A percentile compares a stretch with the other conserved stretches of the same genome.
Conservation (phyloP, 92 coral and sea anemone species). For the Pocillopora grandis region DNA sequence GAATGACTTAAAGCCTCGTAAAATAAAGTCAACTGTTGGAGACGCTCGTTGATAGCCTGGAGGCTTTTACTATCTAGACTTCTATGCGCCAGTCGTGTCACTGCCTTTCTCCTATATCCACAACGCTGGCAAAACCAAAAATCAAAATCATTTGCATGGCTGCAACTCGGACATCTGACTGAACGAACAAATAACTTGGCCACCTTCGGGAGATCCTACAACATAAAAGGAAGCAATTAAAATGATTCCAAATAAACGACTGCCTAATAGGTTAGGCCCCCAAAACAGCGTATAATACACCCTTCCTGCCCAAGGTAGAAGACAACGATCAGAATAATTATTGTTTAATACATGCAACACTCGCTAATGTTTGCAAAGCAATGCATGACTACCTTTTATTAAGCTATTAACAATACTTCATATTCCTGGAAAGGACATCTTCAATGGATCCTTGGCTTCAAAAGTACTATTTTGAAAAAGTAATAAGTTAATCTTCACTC, state of each 20-base stretch:
- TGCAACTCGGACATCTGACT: slow-evolving; percentile 44
- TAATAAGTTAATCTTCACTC: too few species aligned
- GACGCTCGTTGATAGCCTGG: neutral
- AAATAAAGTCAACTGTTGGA: slow-evolving; percentile 11
- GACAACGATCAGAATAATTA: too few species aligned
- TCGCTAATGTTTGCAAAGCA: too few species aligned
- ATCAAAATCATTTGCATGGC: slow-evolving; percentile 36
- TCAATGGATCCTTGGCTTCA: too few species aligned
- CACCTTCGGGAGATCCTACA: slow-evolving; percentile 14
- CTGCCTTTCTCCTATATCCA: slow-evolving; percentile 29
- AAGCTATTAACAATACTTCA: too few species aligned
- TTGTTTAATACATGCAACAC: too few species aligned
- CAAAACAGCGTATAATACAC: too few species aligned
- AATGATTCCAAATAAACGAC: neutral
- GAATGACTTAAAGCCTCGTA: slow-evolving; percentile 8
- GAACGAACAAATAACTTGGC: slow-evolving; percentile 26
- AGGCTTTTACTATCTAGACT: neutral
- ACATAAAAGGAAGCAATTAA: neutral
- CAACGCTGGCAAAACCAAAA: slow-evolving; percentile 48
- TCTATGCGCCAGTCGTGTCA: too few species aligned
- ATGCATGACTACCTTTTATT: too few species aligned
- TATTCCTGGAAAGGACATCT: too few species aligned
- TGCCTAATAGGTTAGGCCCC: neutral
- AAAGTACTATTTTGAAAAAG: too few species aligned
- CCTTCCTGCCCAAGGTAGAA: too few species aligned